Conservation (phyloP, 1,140 invertebrate genomes). For the Drosophila repletoides region DNA sequence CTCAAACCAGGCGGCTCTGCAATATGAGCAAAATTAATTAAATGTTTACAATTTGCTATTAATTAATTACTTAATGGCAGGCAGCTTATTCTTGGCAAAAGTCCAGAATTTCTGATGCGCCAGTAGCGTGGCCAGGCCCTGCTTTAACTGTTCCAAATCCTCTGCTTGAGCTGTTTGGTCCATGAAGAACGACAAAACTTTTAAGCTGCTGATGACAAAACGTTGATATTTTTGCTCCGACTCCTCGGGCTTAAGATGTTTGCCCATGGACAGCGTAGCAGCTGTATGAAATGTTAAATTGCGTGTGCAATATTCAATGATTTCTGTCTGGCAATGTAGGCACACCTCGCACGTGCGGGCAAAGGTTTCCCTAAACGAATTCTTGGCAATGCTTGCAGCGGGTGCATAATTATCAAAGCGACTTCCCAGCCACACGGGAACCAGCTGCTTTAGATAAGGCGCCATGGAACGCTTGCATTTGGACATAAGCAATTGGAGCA, state of each 20-base stretch:
- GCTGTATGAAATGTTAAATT: slow-evolving; percentile 88
- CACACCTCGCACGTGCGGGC: slow-evolving; percentile 89
- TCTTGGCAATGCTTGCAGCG: slow-evolving; percentile 88
- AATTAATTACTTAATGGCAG: slow-evolving; percentile 82
- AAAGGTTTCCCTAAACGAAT: slow-evolving; percentile 89
- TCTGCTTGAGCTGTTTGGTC: slow-evolving; percentile 83
- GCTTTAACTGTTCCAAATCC: slow-evolving; percentile 82
- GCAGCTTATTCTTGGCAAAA: slow-evolving; percentile 84
- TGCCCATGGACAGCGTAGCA: slow-evolving; percentile 82
- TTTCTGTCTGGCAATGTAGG: slow-evolving; percentile 89
- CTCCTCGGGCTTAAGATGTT: slow-evolving; percentile 85
- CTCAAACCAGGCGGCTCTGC: slow-evolving; percentile 86
- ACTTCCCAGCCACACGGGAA: slow-evolving; percentile 89
- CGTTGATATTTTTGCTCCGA: slow-evolving; percentile 88
- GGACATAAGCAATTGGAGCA: slow-evolving; percentile 87
- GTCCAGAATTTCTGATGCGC: slow-evolving; percentile 89
- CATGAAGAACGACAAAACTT: slow-evolving; percentile 86
- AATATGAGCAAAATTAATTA: background rate
- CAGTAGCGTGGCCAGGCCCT: slow-evolving; percentile 45
- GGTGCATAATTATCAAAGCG: slow-evolving; percentile 92
- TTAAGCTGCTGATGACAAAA: slow-evolving; percentile 86
- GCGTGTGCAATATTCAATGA: slow-evolving; percentile 88
- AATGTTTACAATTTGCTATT: background rate
- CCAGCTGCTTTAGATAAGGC: slow-evolving; percentile 89
- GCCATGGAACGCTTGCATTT: slow-evolving; percentile 89